These are phyloP conservation scores for Brachylomia viminalis DNA, from an alignment of 2,888 invertebrate genomes.

Conservation along the genomic window DNA sequence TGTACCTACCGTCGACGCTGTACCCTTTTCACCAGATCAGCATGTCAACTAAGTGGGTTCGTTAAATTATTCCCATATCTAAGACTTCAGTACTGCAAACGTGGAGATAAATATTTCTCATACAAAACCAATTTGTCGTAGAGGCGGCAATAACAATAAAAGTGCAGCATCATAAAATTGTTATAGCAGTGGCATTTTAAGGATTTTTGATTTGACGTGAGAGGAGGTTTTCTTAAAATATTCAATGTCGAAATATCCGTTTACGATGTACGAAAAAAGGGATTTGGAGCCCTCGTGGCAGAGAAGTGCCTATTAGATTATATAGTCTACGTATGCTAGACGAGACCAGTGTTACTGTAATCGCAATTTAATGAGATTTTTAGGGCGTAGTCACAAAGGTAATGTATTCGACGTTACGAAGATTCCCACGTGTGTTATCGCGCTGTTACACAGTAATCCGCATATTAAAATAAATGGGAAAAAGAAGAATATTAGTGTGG, in stretches of 20 bases:
- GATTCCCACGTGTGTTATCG: constrained; percentile 61
- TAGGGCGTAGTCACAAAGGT: constrained; percentile 69
- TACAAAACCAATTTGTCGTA: constrained; percentile 77
- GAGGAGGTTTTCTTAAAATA: constrained; percentile 74
- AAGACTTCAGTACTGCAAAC: constrained; percentile 43
- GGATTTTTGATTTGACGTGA: constrained; percentile 78
- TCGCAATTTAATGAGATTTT: constrained; percentile 79
- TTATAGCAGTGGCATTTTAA: constrained; percentile 72
- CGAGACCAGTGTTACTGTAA: constrained; percentile 72
- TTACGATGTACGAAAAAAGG: constrained; percentile 82
- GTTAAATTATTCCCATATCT: constrained; percentile 48
- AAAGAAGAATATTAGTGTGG: constrained; percentile 29
- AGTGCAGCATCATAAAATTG: constrained; percentile 78
- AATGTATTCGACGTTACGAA: constrained; percentile 73
- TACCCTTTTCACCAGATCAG: constrained; percentile 32
- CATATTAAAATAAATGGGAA: constrained; percentile 60
- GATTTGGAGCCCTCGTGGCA: constrained; percentile 75
- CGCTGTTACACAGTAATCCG: constrained; percentile 53
- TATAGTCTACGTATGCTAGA: constrained; percentile 78
- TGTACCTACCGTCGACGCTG: constrained; percentile 9
- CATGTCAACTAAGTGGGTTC: constrained; percentile 27
- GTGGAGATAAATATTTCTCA: constrained; percentile 64
- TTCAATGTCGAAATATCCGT: constrained; percentile 76
- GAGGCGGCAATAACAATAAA: constrained; percentile 72
- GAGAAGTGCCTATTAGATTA: constrained; percentile 77